Evolutionary conservation across 2,113 vertebrate species (phyloP), one percentile per base, ranked within the genome.

Genomic region (Cynopterus brachyotis): DNA sequence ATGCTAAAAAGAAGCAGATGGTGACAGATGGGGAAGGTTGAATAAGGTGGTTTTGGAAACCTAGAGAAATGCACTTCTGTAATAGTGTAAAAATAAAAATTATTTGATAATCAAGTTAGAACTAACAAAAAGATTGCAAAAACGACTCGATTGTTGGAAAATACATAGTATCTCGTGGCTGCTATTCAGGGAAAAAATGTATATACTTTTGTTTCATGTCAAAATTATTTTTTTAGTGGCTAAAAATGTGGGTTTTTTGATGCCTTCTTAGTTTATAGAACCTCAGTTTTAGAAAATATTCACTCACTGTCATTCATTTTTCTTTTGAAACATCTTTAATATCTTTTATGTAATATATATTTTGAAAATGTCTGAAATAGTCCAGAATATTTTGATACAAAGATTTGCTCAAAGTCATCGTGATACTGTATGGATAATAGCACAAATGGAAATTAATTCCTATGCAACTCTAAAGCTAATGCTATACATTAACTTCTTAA

Each of bases 1-100:
- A 99, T 99, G 99, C 99, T 99, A 99, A 99, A 99, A 99, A 99
- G 99, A 99, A 99, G 99, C 99, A 99, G 99, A 99, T 99, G 99
- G 99, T 99, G 99, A 99, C 99, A 99, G 99, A 99, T 99, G 99
- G 99, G 99, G 99, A 99, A 99, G 99, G 99, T 99, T 99, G 99
- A 99, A 99, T 99, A 99, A 99, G 99, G 99, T 99, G 99, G 99
- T 99, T 99, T 99, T 99, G 99, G 99, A 99, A 99, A 99, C 99
- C 99, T 99, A 99, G 99, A 99, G 99, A 99, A 99, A 99, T 99
- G 99, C 99, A 99, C 98, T 99, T 99, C 98, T 99, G 98, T 99
- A 99, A 99, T 98, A 98, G 98, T 99, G 99, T 99, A 99, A 99
- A 99, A 99, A 99, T 99, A 99, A 99, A 99, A 99, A 98, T 98